These are phyloP conservation scores for Tinea semifulvella DNA, from an alignment of 2,888 invertebrate genomes.

Conservation along the genomic window DNA sequence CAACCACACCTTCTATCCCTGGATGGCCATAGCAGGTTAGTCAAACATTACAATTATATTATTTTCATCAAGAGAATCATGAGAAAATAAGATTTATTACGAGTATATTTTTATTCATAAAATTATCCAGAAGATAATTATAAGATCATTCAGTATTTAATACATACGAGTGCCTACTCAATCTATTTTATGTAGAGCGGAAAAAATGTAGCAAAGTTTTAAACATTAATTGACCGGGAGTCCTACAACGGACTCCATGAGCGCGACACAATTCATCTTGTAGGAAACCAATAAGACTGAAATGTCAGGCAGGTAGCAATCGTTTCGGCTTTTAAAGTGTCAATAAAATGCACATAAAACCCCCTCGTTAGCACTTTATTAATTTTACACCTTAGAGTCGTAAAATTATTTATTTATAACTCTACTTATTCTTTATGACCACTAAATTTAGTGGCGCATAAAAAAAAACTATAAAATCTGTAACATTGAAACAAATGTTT, in stretches of 20 bases:
- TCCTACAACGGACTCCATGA: not conserved
- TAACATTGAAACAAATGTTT: not conserved
- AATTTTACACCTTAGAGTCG: constrained; percentile 51
- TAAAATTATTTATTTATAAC: constrained; percentile 38
- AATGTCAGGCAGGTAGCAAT: constrained; percentile 33
- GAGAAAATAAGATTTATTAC: no score
- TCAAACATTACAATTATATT: constrained; percentile 23
- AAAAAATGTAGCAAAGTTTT: no score
- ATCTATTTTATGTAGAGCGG: no score
- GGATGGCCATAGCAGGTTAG: constrained; percentile 99
- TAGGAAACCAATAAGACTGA: constrained; percentile 47
- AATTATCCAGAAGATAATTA: no score
- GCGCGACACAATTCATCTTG: constrained; percentile 22
- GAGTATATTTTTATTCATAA: no score
- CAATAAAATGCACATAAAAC: constrained; percentile 60
- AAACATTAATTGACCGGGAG: no score
- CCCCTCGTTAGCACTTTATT: constrained; percentile 60
- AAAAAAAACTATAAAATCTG: constrained; percentile 1
- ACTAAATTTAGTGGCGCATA: not conserved
- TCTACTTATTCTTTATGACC: constrained; percentile 12
- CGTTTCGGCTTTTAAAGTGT: constrained; percentile 35
- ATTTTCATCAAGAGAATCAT: no score
- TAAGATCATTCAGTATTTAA: no score
- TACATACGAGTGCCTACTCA: no score
- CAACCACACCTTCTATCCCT: constrained; percentile 95